Base-by-base conservation (phyloP, 2,888 invertebrate species). In the Hyposoter dolosus region DNA sequence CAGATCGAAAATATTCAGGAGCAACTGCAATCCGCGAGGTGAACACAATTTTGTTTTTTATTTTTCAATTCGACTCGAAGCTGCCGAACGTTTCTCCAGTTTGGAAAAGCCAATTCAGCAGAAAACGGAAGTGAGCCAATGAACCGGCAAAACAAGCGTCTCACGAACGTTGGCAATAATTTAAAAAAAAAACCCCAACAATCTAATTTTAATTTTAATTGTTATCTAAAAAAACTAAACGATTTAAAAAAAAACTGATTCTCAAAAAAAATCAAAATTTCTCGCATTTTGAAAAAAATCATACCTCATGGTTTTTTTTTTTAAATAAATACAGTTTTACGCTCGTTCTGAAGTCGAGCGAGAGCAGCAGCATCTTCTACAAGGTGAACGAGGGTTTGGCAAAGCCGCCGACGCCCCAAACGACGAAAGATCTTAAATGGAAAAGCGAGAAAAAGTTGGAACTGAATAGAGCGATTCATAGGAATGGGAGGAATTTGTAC, bases 1-100 rank as follows among this genome's bases (percentile, higher is more conserved):
- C 89, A 92, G 74, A 93, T 95, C 82, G 93, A 94, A 87, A 88
- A 89, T 94, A 96, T 93, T 92, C 95, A 94, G 89, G 94, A 80
- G 88, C 89, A 19, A 87, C 93, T 90, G 93, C 92, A 80, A 88
- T 93, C 86, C 87, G 91, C 87, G 83, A 89, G 85, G 93, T 92
- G 87, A 90, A 50, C 0, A 23, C 47, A 50, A 23, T 63, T 17
- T 47, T 2, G 0, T 23, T 23, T 4, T 66, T 68, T 43, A 0
- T 35, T 40, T 10, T 43, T 23, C 19, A 43, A 35, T 23, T 50
- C 23, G 23, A 56, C 6, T 6, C 35, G 2, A 2, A 56, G 23
- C 53, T 56, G 12, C 56, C 12, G 23, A 12, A 23, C 19, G 10
- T 23, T 35, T 7, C 35, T 63, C 15, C 28, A 28, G 5, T 9